phyloP scores from a whole-genome alignment of 2,888 invertebrate species.

The Andrena marginata region DNA sequence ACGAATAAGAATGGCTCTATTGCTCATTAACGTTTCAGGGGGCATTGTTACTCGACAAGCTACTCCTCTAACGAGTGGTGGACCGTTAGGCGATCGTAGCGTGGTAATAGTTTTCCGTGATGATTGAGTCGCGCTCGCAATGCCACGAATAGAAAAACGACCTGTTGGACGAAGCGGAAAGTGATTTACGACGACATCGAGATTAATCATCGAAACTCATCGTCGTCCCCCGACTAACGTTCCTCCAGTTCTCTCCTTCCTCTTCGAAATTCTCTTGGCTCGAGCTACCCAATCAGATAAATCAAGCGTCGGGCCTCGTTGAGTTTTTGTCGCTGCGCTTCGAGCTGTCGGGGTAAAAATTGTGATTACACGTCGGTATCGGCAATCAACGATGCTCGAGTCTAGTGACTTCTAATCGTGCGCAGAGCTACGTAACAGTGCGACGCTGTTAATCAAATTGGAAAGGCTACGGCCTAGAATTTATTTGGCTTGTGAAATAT shows the following conservation, averaged over 20 bases:
- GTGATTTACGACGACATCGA: conserved; percentile 43
- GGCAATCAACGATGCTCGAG: conserved; percentile 1
- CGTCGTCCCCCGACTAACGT: background rate
- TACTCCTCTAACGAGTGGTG: conserved; percentile 16
- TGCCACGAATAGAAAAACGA: background rate
- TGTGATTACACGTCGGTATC: background rate
- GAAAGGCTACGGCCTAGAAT: background rate
- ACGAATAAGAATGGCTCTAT: conserved; percentile 55
- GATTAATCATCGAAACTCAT: conserved; percentile 44
- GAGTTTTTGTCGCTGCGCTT: background rate
- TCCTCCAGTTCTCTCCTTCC: background rate
- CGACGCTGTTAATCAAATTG: conserved; percentile 1
- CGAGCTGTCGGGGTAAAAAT: background rate
- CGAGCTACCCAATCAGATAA: background rate
- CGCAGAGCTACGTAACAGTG: background rate
- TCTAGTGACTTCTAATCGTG: background rate
- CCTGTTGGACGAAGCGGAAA: conserved; percentile 34
- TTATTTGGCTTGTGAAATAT: conserved; percentile 5
- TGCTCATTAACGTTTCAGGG: conserved; percentile 61
- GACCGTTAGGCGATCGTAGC: conserved; percentile 32
- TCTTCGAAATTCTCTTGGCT: background rate
- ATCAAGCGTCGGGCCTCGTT: background rate
- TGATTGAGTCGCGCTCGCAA: background rate
- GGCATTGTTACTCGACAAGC: conserved; percentile 38
- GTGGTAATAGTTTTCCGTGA: conserved; percentile 34